Evolutionary conservation across 1,140 invertebrate species (phyloP).

Genomic region (Heliothis virescens): DNA sequence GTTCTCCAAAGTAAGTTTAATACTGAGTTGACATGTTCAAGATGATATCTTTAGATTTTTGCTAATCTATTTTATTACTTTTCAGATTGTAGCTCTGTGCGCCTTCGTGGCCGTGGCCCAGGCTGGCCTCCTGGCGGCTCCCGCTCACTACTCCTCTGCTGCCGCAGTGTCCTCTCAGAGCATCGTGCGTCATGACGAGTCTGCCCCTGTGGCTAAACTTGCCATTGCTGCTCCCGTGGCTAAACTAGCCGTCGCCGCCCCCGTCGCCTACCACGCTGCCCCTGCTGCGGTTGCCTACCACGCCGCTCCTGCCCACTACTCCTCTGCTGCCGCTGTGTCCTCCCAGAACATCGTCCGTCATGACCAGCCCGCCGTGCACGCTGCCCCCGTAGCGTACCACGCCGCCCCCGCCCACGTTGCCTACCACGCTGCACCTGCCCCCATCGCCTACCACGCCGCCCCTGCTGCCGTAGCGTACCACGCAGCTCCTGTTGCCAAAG

Average conservation of each 20-base stretch:
- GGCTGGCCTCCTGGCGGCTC: constrained; percentile 66
- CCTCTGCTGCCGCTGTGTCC: constrained; percentile 55
- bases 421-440: constrained; percentile 56
- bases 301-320: constrained; percentile 53
- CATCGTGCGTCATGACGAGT: constrained; percentile 68
- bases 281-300: constrained; percentile 55
- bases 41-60: background rate
- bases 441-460: constrained; percentile 56
- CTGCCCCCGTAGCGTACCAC: constrained; percentile 51
- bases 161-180: constrained; percentile 74
- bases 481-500: constrained; percentile 51
- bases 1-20: constrained; percentile 60
- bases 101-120: constrained; percentile 66
- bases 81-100: constrained; percentile 69
- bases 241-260: constrained; percentile 60
- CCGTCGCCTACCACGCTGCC: constrained; percentile 53
- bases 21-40: background rate
- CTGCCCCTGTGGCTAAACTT: constrained; percentile 54
- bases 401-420: constrained; percentile 52
- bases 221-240: constrained; percentile 62
- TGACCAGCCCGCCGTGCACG: constrained; percentile 59
- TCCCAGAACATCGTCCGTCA: constrained; percentile 62
- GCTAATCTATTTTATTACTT: constrained; percentile 32
- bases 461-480: constrained; percentile 56
- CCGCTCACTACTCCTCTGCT: constrained; percentile 68